Evolutionary conservation across 2,888 invertebrate genomes (phyloP).

Genomic region (Atrina japonica): DNA sequence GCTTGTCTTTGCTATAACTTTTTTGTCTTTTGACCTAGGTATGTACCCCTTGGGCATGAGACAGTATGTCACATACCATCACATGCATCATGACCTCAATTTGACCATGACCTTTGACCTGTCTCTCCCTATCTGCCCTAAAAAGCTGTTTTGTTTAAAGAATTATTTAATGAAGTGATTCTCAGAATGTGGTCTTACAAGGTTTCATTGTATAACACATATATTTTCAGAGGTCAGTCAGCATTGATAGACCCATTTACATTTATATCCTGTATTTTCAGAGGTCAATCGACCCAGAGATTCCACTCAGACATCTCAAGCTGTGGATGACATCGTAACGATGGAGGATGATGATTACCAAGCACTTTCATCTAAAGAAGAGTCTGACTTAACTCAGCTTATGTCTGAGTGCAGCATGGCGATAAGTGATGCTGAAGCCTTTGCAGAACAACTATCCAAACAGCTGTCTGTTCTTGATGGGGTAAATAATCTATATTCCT

Average conservation of each 20-base stretch:
- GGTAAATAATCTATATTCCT: slow-evolving; percentile 81
- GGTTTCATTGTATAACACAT: too few relatives aligned
- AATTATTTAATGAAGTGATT: too few relatives aligned
- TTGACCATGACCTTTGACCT: too few relatives aligned
- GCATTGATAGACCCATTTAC: too few relatives aligned
- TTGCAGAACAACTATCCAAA: slow-evolving; percentile 89
- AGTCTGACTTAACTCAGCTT: slow-evolving; percentile 90
- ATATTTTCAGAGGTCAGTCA: background rate
- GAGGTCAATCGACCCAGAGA: slow-evolving; percentile 32
- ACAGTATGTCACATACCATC: too few relatives aligned
- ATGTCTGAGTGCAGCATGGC: slow-evolving; percentile 92
- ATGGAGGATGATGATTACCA: slow-evolving; percentile 86
- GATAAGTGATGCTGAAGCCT: slow-evolving; percentile 90
- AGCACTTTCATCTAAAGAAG: slow-evolving; percentile 91
- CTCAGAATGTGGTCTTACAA: too few relatives aligned
- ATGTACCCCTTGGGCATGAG: too few relatives aligned
- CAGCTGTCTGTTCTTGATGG: slow-evolving; percentile 93
- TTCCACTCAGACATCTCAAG: slow-evolving; percentile 41
- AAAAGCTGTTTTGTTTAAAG: too few relatives aligned
- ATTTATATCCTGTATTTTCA: slow-evolving; percentile 2
- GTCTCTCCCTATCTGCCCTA: too few relatives aligned
- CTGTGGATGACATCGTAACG: slow-evolving; percentile 65
- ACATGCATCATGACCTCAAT: too few relatives aligned
- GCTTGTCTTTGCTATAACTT: too few relatives aligned
- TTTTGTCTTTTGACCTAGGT: too few relatives aligned